Evolutionary conservation across 2,888 invertebrate genomes (phyloP), one percentile per base, ranked within the genome.

Genomic region (Acleris literana): DNA sequence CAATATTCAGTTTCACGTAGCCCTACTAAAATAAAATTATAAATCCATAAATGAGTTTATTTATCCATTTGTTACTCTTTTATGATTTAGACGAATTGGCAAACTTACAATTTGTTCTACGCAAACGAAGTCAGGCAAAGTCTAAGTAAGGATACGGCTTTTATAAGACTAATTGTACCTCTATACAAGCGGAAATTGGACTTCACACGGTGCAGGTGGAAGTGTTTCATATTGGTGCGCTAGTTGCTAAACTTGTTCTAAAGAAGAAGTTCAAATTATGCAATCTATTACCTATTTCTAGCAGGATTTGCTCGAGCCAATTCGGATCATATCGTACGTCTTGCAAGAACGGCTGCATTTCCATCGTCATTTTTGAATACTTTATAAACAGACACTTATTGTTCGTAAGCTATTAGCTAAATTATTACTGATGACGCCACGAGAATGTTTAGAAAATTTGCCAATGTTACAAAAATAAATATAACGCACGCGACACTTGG

Each of bases 281-380:
- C 17, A 53, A 17, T 25, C 20, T 74, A 82, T 80, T 73, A 88
- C 90, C 82, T 44, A 90, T 75, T 69, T 85, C 70, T 29, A 90
- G 74, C 59, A 90, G 73, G 43, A 90, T 77, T 71, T 77, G 74
- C 71, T 90, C 88, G 43, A 88, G 74, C 78, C 79, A 81, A 18
- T 52, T 73, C 25, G 72, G 73, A 65, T 89, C 80, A 62, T 85
- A 84, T 17, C 74, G 74, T 3, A 84, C 64, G 67, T 81, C 81
- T 43, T 71, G 74, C 16, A 71, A 72, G 9, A 62, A 82, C 0
- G 74, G 74, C 67, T 83, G 73, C 9, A 85, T 43, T 74, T 79
- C 76, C 70, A 77, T 71, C 7, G 79, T 70, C 81, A 81, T 82
- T 60, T 58, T 70, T 48, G 56, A 53, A 48, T 63, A 68, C 55